Evolutionary conservation across 2,113 vertebrate genomes (phyloP).

Genomic region (Petromus typicus): DNA sequence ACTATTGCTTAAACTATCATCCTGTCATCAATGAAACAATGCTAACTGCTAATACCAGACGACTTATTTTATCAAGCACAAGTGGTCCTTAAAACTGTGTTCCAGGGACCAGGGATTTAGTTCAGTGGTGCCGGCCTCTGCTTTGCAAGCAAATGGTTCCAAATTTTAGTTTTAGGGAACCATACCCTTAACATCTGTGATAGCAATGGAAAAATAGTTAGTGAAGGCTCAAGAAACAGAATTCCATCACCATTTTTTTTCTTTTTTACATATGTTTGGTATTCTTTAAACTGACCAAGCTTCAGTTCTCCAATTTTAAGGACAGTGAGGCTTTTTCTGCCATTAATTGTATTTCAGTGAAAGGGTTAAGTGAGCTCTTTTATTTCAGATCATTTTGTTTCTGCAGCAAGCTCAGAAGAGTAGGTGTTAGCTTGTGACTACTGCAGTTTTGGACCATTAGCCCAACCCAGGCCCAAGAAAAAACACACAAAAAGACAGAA

Average conservation of each 20-base stretch:
- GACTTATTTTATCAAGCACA: not conserved
- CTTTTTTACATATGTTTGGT: not conserved
- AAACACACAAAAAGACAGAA: no score
- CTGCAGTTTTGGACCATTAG: no score
- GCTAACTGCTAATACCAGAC: not conserved
- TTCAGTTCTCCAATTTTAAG: not conserved
- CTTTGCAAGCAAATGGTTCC: no score
- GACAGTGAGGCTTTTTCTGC: not conserved
- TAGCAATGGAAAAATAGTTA: not conserved
- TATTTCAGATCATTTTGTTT: not conserved
- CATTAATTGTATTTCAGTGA: not conserved
- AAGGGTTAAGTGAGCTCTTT: not conserved
- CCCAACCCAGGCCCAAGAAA: no score
- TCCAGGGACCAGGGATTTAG: not conserved
- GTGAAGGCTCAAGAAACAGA: not conserved
- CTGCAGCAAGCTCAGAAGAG: not conserved
- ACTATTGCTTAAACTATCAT: not conserved
- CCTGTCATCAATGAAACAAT: not conserved
- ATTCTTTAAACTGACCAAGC: not conserved
- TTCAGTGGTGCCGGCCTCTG: no score
- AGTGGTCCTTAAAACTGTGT: not conserved
- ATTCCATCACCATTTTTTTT: not conserved
- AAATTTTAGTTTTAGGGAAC: not conserved
- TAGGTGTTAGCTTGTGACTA: no score
- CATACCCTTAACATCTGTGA: not conserved